These are phyloP conservation scores for Scopus umbretta DNA, from an alignment of 2,113 vertebrate species.

Conservation along the genomic window DNA sequence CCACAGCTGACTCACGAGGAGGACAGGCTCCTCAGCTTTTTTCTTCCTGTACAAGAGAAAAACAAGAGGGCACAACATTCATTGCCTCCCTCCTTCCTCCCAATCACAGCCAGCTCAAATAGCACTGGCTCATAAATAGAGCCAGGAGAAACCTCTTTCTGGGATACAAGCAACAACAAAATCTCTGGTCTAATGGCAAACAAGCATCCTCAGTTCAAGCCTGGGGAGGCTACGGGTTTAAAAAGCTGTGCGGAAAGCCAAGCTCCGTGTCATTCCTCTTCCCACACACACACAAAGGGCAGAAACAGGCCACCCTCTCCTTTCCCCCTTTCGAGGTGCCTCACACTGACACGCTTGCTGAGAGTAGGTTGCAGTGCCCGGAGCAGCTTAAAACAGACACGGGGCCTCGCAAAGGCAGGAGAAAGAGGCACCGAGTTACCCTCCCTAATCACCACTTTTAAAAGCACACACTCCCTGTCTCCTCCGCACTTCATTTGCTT, in stretches of 20 bases:
- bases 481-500: neutral
- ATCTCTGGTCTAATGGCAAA: neutral
- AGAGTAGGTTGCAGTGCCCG: neutral
- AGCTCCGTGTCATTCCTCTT: neutral
- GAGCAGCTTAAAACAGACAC: constrained; percentile 19
- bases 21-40: constrained; percentile 41
- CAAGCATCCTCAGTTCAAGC: constrained; percentile 8
- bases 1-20: constrained; percentile 53
- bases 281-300: neutral
- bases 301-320: constrained; percentile 13
- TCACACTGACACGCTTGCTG: neutral
- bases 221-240: neutral
- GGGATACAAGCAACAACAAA: neutral
- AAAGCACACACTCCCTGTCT: neutral
- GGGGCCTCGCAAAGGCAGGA: neutral
- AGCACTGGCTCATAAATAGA: neutral
- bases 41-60: constrained; percentile 43
- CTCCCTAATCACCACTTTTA: neutral
- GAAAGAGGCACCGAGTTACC: neutral
- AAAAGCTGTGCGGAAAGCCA: neutral
- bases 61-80: constrained; percentile 48
- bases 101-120: constrained; percentile 19
- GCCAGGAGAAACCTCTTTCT: neutral
- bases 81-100: constrained; percentile 21
- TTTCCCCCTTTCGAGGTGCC: neutral